phyloP scores from a whole-genome alignment of 2,113 vertebrate genomes.

The Mustelus asterias region DNA sequence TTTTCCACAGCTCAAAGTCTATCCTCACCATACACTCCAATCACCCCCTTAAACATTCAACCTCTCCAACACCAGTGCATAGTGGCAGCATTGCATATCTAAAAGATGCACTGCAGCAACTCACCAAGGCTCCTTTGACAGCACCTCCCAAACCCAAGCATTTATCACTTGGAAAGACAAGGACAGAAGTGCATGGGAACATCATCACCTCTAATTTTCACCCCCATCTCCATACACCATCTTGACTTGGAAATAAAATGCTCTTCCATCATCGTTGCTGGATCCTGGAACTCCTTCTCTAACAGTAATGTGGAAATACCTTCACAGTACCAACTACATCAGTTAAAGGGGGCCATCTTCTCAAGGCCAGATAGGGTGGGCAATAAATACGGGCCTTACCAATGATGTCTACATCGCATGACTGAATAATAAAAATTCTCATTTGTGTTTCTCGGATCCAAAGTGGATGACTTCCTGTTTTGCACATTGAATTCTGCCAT shows the following conservation, averaged over 20 bases:
- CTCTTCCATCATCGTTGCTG: background rate
- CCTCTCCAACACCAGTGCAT: background rate
- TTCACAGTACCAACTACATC: background rate
- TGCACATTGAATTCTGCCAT: background rate
- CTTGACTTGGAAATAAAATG: background rate
- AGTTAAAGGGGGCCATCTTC: background rate
- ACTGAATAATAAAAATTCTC: background rate
- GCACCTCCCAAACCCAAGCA: background rate
- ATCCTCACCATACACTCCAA: background rate
- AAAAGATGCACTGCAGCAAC: background rate
- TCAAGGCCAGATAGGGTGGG: background rate
- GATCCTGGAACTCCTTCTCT: background rate
- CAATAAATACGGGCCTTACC: background rate
- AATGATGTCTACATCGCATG: background rate
- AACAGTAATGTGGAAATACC: too few species aligned
- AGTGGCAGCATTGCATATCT: background rate
- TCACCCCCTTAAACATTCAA: background rate
- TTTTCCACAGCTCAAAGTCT: background rate
- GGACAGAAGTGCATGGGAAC: background rate
- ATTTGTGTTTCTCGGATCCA: background rate
- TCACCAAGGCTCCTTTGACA: background rate
- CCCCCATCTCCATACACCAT: background rate
- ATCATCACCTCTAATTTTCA: background rate
- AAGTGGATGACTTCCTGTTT: background rate
- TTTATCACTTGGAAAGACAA: background rate